Conservation (phyloP, 2,888 invertebrate genomes). For the Lithophane semibrunnea region DNA sequence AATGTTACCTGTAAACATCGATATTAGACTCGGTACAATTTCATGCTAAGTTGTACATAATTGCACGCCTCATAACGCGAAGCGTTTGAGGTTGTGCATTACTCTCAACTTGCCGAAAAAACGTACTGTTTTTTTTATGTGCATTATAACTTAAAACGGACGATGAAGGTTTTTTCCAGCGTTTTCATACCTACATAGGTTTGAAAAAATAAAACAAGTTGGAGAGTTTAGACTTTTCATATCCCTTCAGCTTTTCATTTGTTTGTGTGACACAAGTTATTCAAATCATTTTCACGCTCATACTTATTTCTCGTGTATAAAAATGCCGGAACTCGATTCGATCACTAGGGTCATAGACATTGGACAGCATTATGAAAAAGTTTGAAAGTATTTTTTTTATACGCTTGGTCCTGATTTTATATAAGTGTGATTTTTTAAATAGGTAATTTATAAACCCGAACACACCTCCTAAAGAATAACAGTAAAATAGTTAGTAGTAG, state of each 20-base stretch:
- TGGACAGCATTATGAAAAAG: not conserved
- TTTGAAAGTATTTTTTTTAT: not conserved
- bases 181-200: not conserved
- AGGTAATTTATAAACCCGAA: not conserved
- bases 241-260: not conserved
- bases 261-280: not conserved
- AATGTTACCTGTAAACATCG: too few relatives aligned
- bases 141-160: too few relatives aligned
- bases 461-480: too few relatives aligned
- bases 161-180: not conserved
- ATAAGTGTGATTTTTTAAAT: not conserved
- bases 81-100: too few relatives aligned
- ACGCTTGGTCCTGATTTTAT: too few relatives aligned
- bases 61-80: too few relatives aligned
- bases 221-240: too few relatives aligned
- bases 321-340: not conserved
- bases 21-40: not conserved
- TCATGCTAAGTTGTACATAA: not conserved
- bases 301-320: not conserved
- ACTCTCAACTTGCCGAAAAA: not conserved
- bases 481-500: too few relatives aligned
- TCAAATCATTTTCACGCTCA: not conserved
- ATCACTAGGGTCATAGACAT: conserved; percentile 9
- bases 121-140: not conserved
- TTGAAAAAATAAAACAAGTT: not conserved